Evolutionary conservation across 2,797 vertebrate genomes (phyloP).

Genomic region (Gambelia wislizenii): DNA sequence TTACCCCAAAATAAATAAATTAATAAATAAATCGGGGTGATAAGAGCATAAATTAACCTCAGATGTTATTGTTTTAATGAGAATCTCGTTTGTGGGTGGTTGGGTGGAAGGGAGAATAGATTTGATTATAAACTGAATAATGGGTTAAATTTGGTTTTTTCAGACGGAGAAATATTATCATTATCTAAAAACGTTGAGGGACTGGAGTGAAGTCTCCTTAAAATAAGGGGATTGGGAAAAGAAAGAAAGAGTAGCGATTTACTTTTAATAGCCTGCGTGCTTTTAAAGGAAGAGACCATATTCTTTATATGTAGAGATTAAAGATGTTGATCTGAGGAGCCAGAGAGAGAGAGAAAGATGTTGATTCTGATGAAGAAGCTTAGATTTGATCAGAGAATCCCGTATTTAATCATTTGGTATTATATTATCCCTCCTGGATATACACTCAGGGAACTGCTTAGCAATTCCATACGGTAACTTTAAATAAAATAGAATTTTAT

Average conservation of each 20-base stretch:
- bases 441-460: neutral
- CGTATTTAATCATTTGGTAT: neutral
- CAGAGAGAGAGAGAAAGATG: no score
- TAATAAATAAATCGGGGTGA: conserved; percentile 31
- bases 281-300: neutral
- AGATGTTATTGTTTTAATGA: conserved; percentile 25
- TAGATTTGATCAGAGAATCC: neutral
- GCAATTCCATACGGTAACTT: conserved; percentile 28
- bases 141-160: neutral
- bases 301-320: neutral
- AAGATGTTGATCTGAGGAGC: no score
- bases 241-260: neutral
- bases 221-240: neutral
- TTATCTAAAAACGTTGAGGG: neutral
- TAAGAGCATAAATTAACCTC: conserved; percentile 24
- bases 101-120: rapidly evolving
- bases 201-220: neutral
- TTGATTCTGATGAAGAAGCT: no score
- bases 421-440: neutral
- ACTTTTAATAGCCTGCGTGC: neutral
- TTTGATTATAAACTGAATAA: neutral
- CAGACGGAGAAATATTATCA: neutral
- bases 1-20: conserved; percentile 35
- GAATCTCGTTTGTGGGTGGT: neutral
- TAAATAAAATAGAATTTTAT: conserved; percentile 41